Conservation (phyloP, 2,113 vertebrate genomes). For the Atlantisia rogersi region DNA sequence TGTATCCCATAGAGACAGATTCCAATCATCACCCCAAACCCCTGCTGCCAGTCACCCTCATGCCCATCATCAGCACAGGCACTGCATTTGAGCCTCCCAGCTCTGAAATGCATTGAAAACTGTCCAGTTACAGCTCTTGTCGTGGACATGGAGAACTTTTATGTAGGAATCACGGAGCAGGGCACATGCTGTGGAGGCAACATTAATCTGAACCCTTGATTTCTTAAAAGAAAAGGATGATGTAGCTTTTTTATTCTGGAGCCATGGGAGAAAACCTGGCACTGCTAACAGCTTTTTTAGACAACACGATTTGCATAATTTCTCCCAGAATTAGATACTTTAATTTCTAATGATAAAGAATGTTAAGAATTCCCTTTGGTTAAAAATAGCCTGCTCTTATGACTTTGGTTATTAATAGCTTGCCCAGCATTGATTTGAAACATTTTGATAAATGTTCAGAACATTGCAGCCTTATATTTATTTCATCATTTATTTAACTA, state of each 20-base stretch:
- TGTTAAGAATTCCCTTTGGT: not conserved
- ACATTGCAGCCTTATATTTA: not conserved
- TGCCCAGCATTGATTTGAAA: not conserved
- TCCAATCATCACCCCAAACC: not conserved
- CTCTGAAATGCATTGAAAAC: not conserved
- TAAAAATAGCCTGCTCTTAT: slow-evolving; percentile 1
- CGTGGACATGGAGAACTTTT: not conserved
- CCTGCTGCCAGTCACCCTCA: not conserved
- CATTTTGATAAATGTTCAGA: not conserved
- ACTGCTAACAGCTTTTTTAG: not conserved
- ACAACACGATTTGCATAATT: not conserved
- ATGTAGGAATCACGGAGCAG: not conserved
- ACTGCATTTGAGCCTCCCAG: not conserved
- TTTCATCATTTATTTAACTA: slow-evolving; percentile 39
- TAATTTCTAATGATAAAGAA: not conserved
- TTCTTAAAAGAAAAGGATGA: not conserved
- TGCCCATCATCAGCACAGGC: not conserved
- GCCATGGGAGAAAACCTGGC: not conserved
- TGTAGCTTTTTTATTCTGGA: not conserved
- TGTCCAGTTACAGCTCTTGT: not conserved
- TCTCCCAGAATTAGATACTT: not conserved
- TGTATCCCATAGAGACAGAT: not conserved
- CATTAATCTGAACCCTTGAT: not conserved
- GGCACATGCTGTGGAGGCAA: not conserved
- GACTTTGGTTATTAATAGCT: slow-evolving; percentile 19